phyloP scores from a whole-genome alignment of 2,797 vertebrate species.

The Falco naumanni region DNA sequence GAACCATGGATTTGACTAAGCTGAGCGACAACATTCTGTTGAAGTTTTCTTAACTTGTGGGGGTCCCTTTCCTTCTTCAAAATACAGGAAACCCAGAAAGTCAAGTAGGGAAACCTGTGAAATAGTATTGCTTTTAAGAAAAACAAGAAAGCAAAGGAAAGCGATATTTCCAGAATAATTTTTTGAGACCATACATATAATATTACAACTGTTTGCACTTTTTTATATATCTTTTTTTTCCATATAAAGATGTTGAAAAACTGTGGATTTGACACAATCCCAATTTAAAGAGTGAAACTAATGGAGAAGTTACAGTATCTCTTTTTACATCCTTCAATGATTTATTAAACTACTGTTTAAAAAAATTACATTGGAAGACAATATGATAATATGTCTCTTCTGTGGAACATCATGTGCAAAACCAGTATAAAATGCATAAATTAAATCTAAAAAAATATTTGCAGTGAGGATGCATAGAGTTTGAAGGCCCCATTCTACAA shows the following conservation, averaged over 20 bases:
- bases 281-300: background rate
- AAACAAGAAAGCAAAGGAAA: background rate
- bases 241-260: background rate
- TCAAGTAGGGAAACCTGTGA: background rate
- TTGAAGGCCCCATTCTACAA: background rate
- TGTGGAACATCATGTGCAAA: background rate
- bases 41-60: background rate
- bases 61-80: background rate
- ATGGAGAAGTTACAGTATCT: background rate
- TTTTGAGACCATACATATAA: background rate
- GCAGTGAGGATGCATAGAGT: background rate
- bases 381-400: background rate
- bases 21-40: background rate
- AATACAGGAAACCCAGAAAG: background rate
- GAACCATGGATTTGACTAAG: background rate
- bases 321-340: background rate
- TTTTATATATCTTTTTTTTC: background rate
- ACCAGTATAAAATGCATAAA: background rate
- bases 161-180: background rate
- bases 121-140: background rate
- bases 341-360: background rate
- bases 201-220: background rate
- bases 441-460: background rate
- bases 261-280: background rate
- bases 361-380: background rate